Base-by-base conservation (phyloP, 2,888 invertebrate genomes). In the Lydus trimaculatus region DNA sequence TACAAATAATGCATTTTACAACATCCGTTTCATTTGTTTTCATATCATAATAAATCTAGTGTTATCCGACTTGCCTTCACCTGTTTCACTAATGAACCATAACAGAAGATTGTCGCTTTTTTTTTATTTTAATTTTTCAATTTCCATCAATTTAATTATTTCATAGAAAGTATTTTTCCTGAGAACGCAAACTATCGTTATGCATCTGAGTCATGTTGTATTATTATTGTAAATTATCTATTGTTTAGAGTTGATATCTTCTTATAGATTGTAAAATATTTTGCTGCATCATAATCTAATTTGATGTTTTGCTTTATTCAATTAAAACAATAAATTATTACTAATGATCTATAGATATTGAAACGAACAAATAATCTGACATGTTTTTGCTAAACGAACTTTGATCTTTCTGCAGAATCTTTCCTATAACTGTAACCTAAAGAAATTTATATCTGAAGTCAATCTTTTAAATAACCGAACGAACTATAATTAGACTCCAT, bases 1-100 rank as follows among this genome's bases (percentile, higher is more conserved):
- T 11, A 52, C 48, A 52, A 52, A 25, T 52, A 52, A 52, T 52
- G 25, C 4, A 52, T 52, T 52, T 25, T 25, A 31, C 33, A 61
- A 61, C 61, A 36, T 61, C 39, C 61, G 31, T 33, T 36, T 23
- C 61, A 11, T 61, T 61, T 36, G 15, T 61, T 61, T 61, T 60
- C 60, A 31, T 33, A 33, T 60, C 20, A 6, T 5, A 31, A 25
- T 33, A 60, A 60, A 60, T 33, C 20, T 15, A 33, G 17, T 66
- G 69, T 69, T 69, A 69, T 69, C 65, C 39, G 58, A 67, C 65
- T 72, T 59, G 60, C 68, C 56, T 65, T 68, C 65, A 68, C 69
- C 64, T 65, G 64, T 65, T 60, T 66, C 66, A 63, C 65, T 48
- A 67, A 64, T 52, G 63, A 58, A 66, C 61, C 58, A 48, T 65